phyloP scores from a whole-genome alignment of 2,888 invertebrate species.

The Dasysyrphus albostriatus region DNA sequence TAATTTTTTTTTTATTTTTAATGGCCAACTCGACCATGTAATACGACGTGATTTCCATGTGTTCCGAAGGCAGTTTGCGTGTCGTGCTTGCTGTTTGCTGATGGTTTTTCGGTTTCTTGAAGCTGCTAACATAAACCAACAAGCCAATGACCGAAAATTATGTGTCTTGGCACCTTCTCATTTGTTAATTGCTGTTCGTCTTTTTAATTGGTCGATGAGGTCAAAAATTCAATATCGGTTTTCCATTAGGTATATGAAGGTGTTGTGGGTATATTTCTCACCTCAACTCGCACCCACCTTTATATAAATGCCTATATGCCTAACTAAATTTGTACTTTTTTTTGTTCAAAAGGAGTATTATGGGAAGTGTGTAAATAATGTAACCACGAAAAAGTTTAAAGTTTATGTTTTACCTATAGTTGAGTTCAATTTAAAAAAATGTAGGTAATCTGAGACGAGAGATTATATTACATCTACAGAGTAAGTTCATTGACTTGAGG shows the following conservation, averaged over 20 bases:
- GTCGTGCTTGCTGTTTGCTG: constrained; percentile 55
- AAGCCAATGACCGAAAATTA: constrained; percentile 68
- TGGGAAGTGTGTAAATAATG: neutral
- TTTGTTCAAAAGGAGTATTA: neutral
- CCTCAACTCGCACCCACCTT: constrained; percentile 6
- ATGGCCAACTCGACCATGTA: constrained; percentile 63
- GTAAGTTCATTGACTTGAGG: constrained; percentile 6
- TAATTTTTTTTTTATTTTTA: constrained; percentile 15
- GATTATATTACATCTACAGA: neutral
- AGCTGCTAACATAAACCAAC: constrained; percentile 58
- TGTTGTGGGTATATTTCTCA: constrained; percentile 38
- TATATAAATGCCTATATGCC: neutral
- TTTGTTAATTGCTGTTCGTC: constrained; percentile 60
- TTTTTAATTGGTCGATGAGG: constrained; percentile 54
- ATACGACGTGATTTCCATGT: constrained; percentile 73
- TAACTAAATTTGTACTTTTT: neutral
- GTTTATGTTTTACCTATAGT: neutral
- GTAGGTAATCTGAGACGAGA: neutral
- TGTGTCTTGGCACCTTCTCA: constrained; percentile 72
- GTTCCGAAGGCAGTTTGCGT: constrained; percentile 53
- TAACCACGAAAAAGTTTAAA: neutral
- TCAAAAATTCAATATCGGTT: constrained; percentile 44
- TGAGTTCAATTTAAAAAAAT: neutral
- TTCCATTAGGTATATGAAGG: neutral
- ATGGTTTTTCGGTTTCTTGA: constrained; percentile 27